Evolutionary conservation across 2,888 invertebrate genomes (phyloP).

Genomic region (Dynastes maya): DNA sequence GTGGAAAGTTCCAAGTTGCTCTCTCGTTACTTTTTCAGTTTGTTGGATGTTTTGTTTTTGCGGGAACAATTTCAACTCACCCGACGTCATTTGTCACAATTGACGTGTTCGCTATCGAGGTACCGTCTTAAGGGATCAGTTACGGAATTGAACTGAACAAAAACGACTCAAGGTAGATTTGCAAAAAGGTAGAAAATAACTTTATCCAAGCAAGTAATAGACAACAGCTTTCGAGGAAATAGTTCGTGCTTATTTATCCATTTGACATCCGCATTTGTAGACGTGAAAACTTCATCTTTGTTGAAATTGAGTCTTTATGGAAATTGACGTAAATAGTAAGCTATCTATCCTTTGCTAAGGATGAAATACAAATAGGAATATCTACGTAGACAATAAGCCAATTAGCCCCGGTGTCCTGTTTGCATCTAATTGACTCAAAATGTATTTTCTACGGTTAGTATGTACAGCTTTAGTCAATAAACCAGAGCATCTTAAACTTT

Average conservation of each 20-base stretch:
- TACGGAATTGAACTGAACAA: constrained; percentile 30
- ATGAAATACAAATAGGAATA: too few species aligned
- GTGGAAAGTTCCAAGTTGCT: constrained; percentile 16
- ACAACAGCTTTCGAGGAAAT: neutral
- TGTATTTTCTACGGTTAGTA: too few species aligned
- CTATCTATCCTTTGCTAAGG: too few species aligned
- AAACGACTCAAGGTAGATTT: constrained; percentile 27
- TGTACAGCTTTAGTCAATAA: too few species aligned
- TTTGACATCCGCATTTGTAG: too few species aligned
- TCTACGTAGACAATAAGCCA: too few species aligned
- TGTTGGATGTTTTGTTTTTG: constrained; percentile 33
- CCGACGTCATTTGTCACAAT: constrained; percentile 39
- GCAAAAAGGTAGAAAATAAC: constrained; percentile 20
- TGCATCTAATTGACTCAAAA: too few species aligned
- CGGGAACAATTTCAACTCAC: constrained; percentile 35
- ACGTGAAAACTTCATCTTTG: too few species aligned
- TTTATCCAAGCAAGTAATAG: constrained; percentile 1
- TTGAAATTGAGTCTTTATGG: too few species aligned
- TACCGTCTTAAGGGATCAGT: constrained; percentile 37
- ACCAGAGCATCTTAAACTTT: too few species aligned
- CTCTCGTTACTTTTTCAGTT: constrained; percentile 34
- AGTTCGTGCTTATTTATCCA: neutral
- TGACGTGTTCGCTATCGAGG: constrained; percentile 39
- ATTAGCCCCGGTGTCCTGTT: too few species aligned
- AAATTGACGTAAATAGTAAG: too few species aligned